Conservation (phyloP, 2,888 invertebrate species). For the Drosophila paracracens region DNA sequence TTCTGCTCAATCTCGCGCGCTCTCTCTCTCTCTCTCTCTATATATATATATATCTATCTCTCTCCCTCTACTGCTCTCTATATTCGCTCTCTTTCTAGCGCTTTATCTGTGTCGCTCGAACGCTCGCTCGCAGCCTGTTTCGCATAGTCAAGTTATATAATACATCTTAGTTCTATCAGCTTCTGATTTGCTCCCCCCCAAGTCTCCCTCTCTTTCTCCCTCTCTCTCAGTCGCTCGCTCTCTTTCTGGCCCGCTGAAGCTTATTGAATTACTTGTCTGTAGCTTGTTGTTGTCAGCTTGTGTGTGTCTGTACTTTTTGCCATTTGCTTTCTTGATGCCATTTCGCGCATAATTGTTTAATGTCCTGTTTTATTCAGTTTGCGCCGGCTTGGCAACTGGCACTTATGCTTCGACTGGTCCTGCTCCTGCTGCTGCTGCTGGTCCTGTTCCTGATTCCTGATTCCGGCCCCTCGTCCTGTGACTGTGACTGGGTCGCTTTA, state of each 20-base stretch:
- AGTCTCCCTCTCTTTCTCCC: not conserved
- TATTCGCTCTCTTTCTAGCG: not conserved
- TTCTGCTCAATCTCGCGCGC: constrained; percentile 3
- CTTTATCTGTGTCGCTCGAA: not conserved
- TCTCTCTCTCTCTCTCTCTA: not conserved
- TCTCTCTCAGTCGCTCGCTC: not conserved
- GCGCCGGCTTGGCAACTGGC: constrained; percentile 15
- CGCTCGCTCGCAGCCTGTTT: not conserved
- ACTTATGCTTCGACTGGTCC: constrained; percentile 10
- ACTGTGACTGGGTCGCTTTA: constrained; percentile 1
- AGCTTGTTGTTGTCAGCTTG: constrained; percentile 5
- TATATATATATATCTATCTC: not conserved
- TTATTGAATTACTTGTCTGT: constrained; percentile 58
- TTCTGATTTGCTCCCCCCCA: constrained; percentile 4
- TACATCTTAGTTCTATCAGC: constrained; percentile 55
- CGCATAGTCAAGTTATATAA: constrained; percentile 47
- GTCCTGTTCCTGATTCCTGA: constrained; percentile 9
- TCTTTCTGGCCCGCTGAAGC: constrained; percentile 36
- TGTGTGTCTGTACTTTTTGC: constrained; percentile 25
- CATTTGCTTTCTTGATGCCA: constrained; percentile 36
- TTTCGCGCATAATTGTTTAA: constrained; percentile 64
- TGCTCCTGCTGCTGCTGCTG: constrained; percentile 1
- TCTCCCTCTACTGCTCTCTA: not conserved
- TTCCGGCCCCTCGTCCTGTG: not conserved
- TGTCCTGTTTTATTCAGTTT: constrained; percentile 60